Percentiles rank a stretch among this genome's conserved stretches.
These are phyloP conservation scores for Podarcis lilfordi DNA, from an alignment of 2,797 vertebrate genomes.

Conservation along the genomic window DNA sequence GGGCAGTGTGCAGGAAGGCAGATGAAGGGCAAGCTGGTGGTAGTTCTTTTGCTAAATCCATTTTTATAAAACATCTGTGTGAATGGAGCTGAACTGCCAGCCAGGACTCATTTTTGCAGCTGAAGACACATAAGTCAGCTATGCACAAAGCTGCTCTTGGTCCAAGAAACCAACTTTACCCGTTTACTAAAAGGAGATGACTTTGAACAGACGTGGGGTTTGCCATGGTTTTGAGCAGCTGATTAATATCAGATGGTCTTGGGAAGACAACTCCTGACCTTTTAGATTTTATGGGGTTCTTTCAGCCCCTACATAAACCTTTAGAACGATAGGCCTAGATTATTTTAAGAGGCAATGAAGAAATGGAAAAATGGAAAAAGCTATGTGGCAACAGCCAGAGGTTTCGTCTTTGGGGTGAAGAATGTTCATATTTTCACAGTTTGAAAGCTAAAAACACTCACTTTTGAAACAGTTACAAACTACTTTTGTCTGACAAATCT, in stretches of 20 bases:
- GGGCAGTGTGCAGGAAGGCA: too few relatives aligned
- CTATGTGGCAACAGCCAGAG: slow-evolving; percentile 31
- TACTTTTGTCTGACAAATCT: background rate
- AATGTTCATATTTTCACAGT: slow-evolving; percentile 20
- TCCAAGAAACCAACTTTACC: background rate
- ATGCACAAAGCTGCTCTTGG: background rate
- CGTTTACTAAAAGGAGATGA: background rate
- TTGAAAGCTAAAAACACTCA: background rate
- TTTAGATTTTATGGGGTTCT: slow-evolving; percentile 5
- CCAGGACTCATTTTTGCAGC: background rate
- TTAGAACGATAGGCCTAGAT: slow-evolving; percentile 28
- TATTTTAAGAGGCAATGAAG: slow-evolving; percentile 34
- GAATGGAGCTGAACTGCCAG: background rate
- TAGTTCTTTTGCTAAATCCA: background rate
- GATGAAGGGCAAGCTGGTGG: background rate
- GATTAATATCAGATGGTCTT: background rate
- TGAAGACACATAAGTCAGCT: too few relatives aligned
- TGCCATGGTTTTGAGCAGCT: background rate
- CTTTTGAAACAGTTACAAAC: background rate
- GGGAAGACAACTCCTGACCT: background rate
- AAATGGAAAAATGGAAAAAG: slow-evolving; percentile 18
- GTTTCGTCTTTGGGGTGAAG: slow-evolving; percentile 42
- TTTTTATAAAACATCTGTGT: background rate
- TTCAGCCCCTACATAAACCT: background rate
- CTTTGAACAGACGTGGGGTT: background rate